Percentiles rank a stretch among this genome's conserved stretches.
Conservation (phyloP, 2,888 invertebrate genomes). For the Melolontha melolontha region DNA sequence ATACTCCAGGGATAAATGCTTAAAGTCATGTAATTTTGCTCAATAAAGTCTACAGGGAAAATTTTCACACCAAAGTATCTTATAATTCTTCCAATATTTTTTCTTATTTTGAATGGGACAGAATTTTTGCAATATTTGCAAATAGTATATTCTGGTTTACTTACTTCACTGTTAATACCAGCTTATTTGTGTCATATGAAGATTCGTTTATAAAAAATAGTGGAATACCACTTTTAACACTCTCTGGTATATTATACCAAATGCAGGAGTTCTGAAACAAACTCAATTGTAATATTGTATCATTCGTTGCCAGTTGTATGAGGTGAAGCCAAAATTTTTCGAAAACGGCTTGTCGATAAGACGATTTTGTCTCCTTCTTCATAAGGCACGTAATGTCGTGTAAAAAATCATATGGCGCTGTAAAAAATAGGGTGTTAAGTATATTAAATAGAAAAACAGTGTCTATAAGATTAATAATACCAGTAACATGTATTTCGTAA, state of each 20-base stretch:
- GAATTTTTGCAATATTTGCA: no score
- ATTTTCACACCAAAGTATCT: no score
- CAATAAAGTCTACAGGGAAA: no score
- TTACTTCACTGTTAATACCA: conserved; percentile 65
- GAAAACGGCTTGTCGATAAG: conserved; percentile 75
- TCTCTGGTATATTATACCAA: conserved; percentile 78
- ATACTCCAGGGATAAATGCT: no score
- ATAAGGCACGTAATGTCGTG: conserved; percentile 78
- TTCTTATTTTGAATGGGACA: no score
- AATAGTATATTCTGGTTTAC: no score
- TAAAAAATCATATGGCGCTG: conserved; percentile 78
- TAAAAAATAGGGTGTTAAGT: conserved; percentile 48
- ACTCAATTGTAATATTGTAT: conserved; percentile 77
- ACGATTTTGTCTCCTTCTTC: conserved; percentile 73
- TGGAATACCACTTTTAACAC: conserved; percentile 77
- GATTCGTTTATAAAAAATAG: conserved; percentile 68
- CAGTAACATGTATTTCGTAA: conserved; percentile 63
- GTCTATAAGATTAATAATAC: conserved; percentile 47
- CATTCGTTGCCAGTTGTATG: conserved; percentile 74
- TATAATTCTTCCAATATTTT: no score
- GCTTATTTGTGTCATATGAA: conserved; percentile 57
- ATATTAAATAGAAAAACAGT: conserved; percentile 5
- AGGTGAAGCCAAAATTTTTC: conserved; percentile 75
- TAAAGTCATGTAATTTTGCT: no score
- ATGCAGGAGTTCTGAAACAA: conserved; percentile 71